Evolutionary conservation across 2,113 vertebrate genomes (phyloP).

Genomic region (Bufo gargarizans): DNA sequence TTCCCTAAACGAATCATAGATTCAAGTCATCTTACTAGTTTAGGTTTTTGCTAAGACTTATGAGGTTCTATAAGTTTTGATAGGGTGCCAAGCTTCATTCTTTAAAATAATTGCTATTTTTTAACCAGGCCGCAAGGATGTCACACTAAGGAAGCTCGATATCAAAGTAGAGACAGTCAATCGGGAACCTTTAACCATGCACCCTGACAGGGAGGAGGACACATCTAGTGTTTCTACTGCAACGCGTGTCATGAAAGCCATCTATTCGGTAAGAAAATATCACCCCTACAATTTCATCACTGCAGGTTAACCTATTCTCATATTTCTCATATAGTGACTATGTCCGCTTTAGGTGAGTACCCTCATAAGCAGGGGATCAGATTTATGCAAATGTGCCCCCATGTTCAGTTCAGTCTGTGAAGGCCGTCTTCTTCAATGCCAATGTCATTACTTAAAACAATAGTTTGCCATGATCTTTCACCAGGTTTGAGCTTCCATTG

Average conservation of each 20-base stretch:
- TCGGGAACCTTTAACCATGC: conserved; percentile 87
- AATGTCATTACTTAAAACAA: no score
- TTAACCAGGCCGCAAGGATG: conserved; percentile 86
- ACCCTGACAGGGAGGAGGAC: conserved; percentile 82
- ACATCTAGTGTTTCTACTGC: conserved; percentile 85
- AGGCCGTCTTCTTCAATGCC: no score
- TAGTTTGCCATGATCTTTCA: no score
- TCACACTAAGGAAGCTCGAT: conserved; percentile 91
- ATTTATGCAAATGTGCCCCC: background rate
- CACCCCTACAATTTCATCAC: background rate
- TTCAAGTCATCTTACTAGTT: background rate
- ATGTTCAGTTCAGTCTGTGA: background rate
- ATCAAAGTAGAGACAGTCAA: conserved; percentile 97
- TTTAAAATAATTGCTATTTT: background rate
- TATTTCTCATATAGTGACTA: background rate
- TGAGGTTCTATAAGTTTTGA: background rate
- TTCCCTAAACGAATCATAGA: no score
- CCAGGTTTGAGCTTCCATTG: no score
- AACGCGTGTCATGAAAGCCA: conserved; percentile 93
- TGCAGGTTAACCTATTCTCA: background rate
- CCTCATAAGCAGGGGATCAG: background rate
- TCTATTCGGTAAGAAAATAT: conserved; percentile 84
- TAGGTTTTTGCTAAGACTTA: background rate
- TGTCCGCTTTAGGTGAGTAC: background rate
- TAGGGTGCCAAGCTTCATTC: background rate